A percentile compares a stretch with the other conserved stretches of the same genome.
Conservation (phyloP, 2,888 invertebrate species). For the Syrista parreyssii region DNA sequence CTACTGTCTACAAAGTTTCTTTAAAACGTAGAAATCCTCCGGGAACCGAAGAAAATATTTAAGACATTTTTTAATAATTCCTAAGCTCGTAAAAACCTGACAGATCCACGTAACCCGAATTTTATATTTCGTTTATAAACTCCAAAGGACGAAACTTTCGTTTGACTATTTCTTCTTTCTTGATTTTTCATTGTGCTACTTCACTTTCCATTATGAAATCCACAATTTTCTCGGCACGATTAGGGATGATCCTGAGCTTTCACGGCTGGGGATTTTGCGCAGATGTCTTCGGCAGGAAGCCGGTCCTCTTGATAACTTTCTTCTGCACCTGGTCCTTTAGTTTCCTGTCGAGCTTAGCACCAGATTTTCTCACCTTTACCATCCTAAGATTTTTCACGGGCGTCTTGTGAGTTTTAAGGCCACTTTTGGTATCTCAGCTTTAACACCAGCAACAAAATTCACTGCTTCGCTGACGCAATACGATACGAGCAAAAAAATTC, state of each 20-base stretch:
- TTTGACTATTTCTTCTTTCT: too few relatives aligned
- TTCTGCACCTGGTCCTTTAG: conserved; percentile 59
- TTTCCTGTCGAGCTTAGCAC: conserved; percentile 59
- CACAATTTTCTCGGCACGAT: neutral
- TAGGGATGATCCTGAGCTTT: conserved; percentile 31
- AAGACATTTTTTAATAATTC: too few relatives aligned
- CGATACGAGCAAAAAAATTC: neutral
- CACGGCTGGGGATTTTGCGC: conserved; percentile 46
- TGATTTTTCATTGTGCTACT: too few relatives aligned
- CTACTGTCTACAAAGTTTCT: too few relatives aligned
- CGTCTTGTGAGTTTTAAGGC: conserved; percentile 24
- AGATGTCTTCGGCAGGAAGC: conserved; percentile 59
- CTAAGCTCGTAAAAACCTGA: too few relatives aligned
- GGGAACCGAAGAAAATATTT: too few relatives aligned
- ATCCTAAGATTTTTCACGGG: conserved; percentile 29
- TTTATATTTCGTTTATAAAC: too few relatives aligned
- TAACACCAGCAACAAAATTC: neutral
- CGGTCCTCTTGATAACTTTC: conserved; percentile 57
- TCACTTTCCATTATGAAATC: too few relatives aligned
- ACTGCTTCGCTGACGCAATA: neutral
- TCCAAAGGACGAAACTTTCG: too few relatives aligned
- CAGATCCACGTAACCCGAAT: too few relatives aligned
- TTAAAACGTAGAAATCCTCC: too few relatives aligned
- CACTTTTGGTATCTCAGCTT: neutral
- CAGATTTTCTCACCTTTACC: conserved; percentile 27